These are phyloP conservation scores for Acleris laterana DNA, from an alignment of 2,888 invertebrate genomes.

Conservation along the genomic window DNA sequence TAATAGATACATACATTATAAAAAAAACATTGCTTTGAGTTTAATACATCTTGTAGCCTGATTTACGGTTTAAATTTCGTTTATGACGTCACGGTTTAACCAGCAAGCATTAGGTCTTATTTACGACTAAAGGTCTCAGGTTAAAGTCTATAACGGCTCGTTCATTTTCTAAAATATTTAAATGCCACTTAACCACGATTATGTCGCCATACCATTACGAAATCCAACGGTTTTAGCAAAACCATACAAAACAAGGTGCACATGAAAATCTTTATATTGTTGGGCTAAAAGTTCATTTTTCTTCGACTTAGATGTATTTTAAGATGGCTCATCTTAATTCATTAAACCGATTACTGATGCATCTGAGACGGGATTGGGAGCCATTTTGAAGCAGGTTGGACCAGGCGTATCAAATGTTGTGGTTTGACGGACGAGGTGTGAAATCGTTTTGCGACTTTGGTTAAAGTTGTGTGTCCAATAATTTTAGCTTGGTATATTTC, in stretches of 20 bases:
- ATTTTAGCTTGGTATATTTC: too few relatives aligned
- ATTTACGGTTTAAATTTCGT: too few relatives aligned
- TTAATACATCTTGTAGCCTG: too few relatives aligned
- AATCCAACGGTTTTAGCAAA: background rate
- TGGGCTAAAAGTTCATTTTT: background rate
- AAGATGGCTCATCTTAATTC: background rate
- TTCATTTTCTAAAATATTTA: too few relatives aligned
- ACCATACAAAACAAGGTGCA: too few relatives aligned
- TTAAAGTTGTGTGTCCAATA: background rate
- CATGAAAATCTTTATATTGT: background rate
- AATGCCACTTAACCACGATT: background rate
- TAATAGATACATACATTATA: too few relatives aligned
- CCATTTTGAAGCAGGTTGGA: slow-evolving; percentile 3
- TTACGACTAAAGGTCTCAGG: too few relatives aligned
- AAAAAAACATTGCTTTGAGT: too few relatives aligned
- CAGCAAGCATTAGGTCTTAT: too few relatives aligned
- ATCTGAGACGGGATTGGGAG: slow-evolving; percentile 6
- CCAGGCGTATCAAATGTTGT: background rate
- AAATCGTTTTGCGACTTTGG: background rate
- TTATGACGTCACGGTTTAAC: too few relatives aligned
- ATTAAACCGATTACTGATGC: slow-evolving; percentile 10
- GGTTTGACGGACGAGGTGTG: background rate
- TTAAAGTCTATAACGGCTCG: too few relatives aligned
- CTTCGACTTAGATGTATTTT: background rate
- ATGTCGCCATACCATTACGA: slow-evolving; percentile 4